Evolutionary conservation across 2,888 invertebrate genomes (phyloP), one percentile per base, ranked within the genome.

Genomic region (Drosophila mayaguana): DNA sequence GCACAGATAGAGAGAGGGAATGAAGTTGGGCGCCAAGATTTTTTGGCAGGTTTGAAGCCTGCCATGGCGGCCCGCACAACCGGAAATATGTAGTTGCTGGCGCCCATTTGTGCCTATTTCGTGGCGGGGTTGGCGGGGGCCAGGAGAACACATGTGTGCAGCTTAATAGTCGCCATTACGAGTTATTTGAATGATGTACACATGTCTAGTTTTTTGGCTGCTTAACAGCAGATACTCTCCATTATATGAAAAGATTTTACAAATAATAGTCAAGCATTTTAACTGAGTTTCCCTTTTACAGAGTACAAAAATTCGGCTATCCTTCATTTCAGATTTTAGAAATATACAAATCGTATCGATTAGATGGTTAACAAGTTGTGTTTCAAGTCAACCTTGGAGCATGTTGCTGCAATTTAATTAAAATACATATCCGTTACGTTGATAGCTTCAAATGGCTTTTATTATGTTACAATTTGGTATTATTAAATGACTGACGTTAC

Each of bases 1-100:
- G 8, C 38, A 38, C 2, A n/a, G 22, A 1, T 2, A 42, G 42
- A 28, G 36, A 22, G 9, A 28, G 40, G 2, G 54, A 14, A 16
- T n/a, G 25, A 22, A 14, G 59, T 68, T 63, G 65, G 66, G 51
- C 34, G 63, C 63, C 59, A 50, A 45, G 61, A 63, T 78, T 72
- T 78, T 71, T 79, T 84, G 84, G 82, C 87, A 87, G 73, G 82
- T 84, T 50, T 86, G 72, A 72, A 75, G 65, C 59, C 77, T 87
- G 87, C 72, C 86, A 68, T 63, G 69, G 66, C 63, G 74, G 62
- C 59, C 84, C 87, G 67, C 84, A 88, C 88, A 89, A 80, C 78
- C 90, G 86, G 86, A 87, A 88, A 87, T 88, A 76, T 89, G 87
- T 86, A 88, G 90, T 87, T 87, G 88, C 88, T 89, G 88, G 86